These are phyloP conservation scores for Stenoptilia bipunctidactyla DNA, from an alignment of 2,888 invertebrate genomes.

Conservation along the genomic window DNA sequence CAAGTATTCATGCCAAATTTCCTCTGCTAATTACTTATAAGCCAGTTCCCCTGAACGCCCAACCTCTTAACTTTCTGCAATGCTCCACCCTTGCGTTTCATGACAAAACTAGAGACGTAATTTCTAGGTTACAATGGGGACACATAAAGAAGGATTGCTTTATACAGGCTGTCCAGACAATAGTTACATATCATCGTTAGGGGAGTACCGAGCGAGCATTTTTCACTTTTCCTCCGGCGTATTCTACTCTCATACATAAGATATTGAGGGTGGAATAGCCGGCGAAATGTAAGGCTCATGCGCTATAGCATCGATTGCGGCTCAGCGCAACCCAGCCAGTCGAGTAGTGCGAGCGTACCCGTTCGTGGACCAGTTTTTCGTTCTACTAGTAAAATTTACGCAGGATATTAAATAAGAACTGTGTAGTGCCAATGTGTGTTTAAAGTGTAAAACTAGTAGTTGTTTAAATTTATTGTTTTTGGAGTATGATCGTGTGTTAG, in stretches of 20 bases:
- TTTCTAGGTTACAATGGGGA: not conserved
- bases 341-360: slow-evolving; percentile 29
- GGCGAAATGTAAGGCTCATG: slow-evolving; percentile 41
- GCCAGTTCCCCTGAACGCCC: not conserved
- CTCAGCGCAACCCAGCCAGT: slow-evolving; percentile 50
- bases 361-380: slow-evolving; percentile 11
- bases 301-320: slow-evolving; percentile 56
- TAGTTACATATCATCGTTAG: slow-evolving; percentile 21
- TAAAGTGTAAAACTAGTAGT: slow-evolving; percentile 15
- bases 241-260: slow-evolving; percentile 63
- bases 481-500: no score
- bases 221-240: slow-evolving; percentile 46
- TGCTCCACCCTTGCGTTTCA: not conserved
- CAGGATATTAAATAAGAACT: slow-evolving; percentile 27
- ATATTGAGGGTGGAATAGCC: slow-evolving; percentile 50
- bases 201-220: slow-evolving; percentile 24
- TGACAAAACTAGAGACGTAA: not conserved
- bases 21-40: no score
- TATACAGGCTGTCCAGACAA: slow-evolving; percentile 1
- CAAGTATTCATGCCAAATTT: no score
- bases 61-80: not conserved
- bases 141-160: not conserved
- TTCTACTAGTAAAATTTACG: slow-evolving; percentile 37
- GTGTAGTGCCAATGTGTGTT: slow-evolving; percentile 21
- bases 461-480: no score